Evolutionary conservation across 2,888 invertebrate species (phyloP).

Genomic region (Sepioteuthis lessoniana): DNA sequence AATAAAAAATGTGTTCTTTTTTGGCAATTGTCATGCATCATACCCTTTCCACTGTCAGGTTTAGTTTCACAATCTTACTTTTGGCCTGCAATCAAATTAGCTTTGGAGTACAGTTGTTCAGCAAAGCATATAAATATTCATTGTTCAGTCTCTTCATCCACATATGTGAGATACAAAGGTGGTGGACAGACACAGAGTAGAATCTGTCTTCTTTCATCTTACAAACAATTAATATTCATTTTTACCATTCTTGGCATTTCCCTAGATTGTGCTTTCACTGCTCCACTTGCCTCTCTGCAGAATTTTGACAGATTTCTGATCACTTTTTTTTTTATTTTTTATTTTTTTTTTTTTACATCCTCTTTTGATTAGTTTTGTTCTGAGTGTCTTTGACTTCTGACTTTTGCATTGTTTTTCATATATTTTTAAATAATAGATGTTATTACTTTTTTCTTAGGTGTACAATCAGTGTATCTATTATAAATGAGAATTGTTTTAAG

Average conservation of each 20-base stretch:
- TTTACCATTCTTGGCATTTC: not conserved
- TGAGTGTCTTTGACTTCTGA: too few species aligned
- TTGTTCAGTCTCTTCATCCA: not conserved
- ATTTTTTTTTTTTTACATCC: too few species aligned
- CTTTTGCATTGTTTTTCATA: too few species aligned
- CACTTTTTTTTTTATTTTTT: too few species aligned
- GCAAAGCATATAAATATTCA: constrained; percentile 13
- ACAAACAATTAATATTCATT: not conserved
- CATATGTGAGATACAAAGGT: not conserved
- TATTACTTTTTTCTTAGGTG: too few species aligned
- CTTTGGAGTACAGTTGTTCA: not conserved
- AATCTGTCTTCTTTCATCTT: not conserved
- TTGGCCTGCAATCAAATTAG: not conserved
- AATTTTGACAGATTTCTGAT: too few species aligned
- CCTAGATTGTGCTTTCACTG: too few species aligned
- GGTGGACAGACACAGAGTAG: not conserved
- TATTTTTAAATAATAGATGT: too few species aligned
- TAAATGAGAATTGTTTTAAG: too few species aligned
- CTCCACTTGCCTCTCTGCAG: too few species aligned
- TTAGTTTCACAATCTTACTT: not conserved
- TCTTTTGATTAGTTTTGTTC: too few species aligned
- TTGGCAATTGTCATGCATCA: constrained; percentile 12
- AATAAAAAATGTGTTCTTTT: not conserved
- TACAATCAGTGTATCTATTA: too few species aligned
- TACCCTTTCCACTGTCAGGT: not conserved